These are phyloP conservation scores for Dastarcus helophoroides DNA, from an alignment of 2,888 invertebrate genomes.

Conservation along the genomic window DNA sequence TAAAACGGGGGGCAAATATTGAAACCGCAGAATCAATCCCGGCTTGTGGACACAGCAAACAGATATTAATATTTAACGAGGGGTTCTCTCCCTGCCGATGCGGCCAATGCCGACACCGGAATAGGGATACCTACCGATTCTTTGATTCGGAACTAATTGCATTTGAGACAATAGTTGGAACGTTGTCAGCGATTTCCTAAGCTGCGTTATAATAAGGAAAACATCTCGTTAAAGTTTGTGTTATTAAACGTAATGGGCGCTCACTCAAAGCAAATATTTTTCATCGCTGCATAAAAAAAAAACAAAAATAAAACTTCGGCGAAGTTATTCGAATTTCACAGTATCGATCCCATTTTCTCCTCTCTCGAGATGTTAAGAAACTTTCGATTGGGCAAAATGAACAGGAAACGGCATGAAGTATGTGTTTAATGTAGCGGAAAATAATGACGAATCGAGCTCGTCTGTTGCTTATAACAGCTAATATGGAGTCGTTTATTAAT, in stretches of 20 bases:
- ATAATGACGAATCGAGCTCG: constrained; percentile 43
- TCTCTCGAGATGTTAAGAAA: too few relatives aligned
- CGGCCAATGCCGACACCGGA: constrained; percentile 5
- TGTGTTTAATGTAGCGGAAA: constrained; percentile 42
- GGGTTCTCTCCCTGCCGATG: constrained; percentile 11
- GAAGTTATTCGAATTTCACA: too few relatives aligned
- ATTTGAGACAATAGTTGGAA: too few relatives aligned
- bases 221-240: too few relatives aligned
- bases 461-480: constrained; percentile 41
- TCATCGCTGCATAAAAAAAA: too few relatives aligned
- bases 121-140: too few relatives aligned
- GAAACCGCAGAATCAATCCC: constrained; percentile 28
- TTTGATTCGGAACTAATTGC: too few relatives aligned
- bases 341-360: constrained; percentile 17
- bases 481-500: constrained; percentile 41
- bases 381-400: constrained; percentile 34
- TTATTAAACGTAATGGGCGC: too few relatives aligned
- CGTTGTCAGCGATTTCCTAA: too few relatives aligned
- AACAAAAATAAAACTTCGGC: too few relatives aligned
- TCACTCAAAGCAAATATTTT: too few relatives aligned
- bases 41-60: constrained; percentile 26
- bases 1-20: constrained; percentile 25
- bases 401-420: constrained; percentile 38
- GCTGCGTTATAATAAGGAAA: too few relatives aligned
- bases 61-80: constrained; percentile 25